Percentiles rank a stretch among this genome's conserved stretches.
phyloP scores from a whole-genome alignment of 2,797 vertebrate genomes.

The Ciconia nigra region DNA sequence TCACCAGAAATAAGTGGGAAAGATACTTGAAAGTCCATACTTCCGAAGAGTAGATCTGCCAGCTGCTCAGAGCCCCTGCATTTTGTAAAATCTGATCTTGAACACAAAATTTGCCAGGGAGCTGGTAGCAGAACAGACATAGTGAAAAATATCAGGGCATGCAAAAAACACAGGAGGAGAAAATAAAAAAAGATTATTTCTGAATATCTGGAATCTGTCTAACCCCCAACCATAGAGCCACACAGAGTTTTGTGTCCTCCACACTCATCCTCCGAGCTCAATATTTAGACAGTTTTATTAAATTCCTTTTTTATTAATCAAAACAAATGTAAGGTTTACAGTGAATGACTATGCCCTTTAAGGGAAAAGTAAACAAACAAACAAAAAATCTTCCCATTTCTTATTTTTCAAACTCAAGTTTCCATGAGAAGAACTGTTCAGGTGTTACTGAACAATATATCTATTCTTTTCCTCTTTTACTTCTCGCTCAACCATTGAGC shows the following conservation, averaged over 20 bases:
- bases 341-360: not conserved
- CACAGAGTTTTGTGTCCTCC: not conserved
- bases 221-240: not conserved
- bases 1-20: not conserved
- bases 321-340: not conserved
- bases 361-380: not conserved
- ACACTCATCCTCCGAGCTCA: not conserved
- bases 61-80: not conserved
- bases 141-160: not conserved
- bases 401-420: not conserved
- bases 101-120: not conserved
- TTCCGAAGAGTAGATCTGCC: not conserved
- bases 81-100: not conserved
- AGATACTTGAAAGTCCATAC: not conserved
- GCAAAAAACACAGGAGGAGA: not conserved
- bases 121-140: not conserved
- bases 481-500: not conserved
- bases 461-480: not conserved
- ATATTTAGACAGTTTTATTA: not conserved
- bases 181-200: not conserved
- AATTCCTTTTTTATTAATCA: not conserved
- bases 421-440: not conserved
- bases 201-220: not conserved
- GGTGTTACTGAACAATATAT: not conserved
- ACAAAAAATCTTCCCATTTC: not conserved